Base-by-base conservation (phyloP, 2,888 invertebrate species). In the Falcaria lacertinaria region DNA sequence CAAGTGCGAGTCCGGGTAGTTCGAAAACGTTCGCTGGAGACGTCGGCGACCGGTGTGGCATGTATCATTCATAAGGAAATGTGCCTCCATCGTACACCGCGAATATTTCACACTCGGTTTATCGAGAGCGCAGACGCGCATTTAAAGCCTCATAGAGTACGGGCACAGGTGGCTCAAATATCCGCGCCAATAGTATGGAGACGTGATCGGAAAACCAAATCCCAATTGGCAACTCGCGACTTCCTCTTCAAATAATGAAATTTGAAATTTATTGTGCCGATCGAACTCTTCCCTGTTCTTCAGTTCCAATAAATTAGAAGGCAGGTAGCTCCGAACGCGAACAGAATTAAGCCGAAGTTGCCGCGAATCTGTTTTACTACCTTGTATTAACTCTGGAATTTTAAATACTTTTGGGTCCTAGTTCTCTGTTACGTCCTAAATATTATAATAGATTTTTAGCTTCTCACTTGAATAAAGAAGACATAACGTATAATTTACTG, bases 21-120 rank as follows among this genome's bases (percentile, higher is more conserved):
- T 67, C 59, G 62, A 66, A 69, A 61, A 59, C 63, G 56, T 55
- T 58, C 53, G 54, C 49, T 55, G 60, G 53, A 53, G 56, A 57
- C 54, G 53, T 54, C 56, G 66, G 56, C 56, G 64, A 59, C 69
- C 63, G 61, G 54, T 64, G 64, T 63, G 73, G 70, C 80, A 86
- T 87, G 86, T 86, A 84, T 87, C 84, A 87, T 87, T 85, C 84
- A 85, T 85, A 85, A 81, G 83, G 72, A 82, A 79, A 82, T 79
- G 77, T 70, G 76, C 76, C 72, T 70, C 63, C 62, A 59, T 70
- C 76, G 71, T 69, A 74, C 78, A 71, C 78, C 74, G 74, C 76
- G 78, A 80, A 86, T 86, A 87, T 85, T 84, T 87, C 81, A 85
- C 84, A 84, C 76, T 76, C 79, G 80, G 82, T 86, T 85, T 86